These are phyloP conservation scores for Apoderus coryli DNA, from an alignment of 2,888 invertebrate species.

Conservation along the genomic window DNA sequence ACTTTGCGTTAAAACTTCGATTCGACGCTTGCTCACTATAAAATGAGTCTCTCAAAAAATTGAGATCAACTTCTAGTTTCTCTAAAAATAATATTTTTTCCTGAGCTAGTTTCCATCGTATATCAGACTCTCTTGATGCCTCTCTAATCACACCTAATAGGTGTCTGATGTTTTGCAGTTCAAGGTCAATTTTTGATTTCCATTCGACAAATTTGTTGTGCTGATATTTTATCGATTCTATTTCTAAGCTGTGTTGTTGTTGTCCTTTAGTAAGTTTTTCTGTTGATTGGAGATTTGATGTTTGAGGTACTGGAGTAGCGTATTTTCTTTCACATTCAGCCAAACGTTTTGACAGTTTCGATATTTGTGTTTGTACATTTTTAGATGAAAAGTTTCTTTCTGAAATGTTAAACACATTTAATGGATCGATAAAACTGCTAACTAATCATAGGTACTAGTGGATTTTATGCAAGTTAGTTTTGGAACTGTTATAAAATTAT, in stretches of 20 bases:
- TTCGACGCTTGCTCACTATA: constrained; percentile 23
- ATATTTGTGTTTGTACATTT: too few species aligned
- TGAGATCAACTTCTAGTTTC: constrained; percentile 22
- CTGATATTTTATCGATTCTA: constrained; percentile 25
- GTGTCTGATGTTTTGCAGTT: constrained; percentile 16
- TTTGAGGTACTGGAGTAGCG: constrained; percentile 10
- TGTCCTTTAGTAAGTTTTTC: constrained; percentile 9
- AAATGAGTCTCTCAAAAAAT: constrained; percentile 22
- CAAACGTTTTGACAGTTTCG: too few species aligned
- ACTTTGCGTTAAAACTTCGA: constrained; percentile 17
- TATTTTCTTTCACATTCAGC: constrained; percentile 10
- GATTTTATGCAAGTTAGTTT: too few species aligned
- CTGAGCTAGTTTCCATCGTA: constrained; percentile 18
- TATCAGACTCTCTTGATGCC: constrained; percentile 18
- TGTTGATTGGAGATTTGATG: too few species aligned
- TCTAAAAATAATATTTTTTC: constrained; percentile 21
- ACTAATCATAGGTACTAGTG: too few species aligned
- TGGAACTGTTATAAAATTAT: too few species aligned
- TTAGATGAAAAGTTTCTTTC: too few species aligned
- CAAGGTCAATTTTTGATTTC: constrained; percentile 36
- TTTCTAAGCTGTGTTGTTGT: constrained; percentile 17
- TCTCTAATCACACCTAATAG: not conserved
- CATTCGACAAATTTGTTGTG: constrained; percentile 37
- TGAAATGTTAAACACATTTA: too few species aligned
- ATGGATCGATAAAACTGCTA: too few species aligned